Evolutionary conservation across 2,113 vertebrate species (phyloP).

Genomic region (Rhinopithecus roxellana): DNA sequence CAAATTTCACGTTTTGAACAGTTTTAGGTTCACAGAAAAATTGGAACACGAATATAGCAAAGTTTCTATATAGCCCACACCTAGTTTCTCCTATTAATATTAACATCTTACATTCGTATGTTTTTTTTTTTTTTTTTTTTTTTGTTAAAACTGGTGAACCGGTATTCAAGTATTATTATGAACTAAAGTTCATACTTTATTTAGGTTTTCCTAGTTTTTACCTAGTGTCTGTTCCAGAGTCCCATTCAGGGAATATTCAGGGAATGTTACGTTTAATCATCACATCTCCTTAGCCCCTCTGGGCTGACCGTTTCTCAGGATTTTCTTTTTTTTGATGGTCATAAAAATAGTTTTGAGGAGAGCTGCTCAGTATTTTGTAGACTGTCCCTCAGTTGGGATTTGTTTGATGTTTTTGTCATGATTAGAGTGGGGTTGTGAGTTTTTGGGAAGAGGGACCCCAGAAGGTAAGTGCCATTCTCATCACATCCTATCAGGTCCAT

Average conservation of each 20-base stretch:
- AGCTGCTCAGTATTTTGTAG: not conserved
- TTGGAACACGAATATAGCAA: not conserved
- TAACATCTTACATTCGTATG: not conserved
- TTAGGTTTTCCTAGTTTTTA: not conserved
- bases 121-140: too few species aligned
- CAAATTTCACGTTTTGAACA: not conserved
- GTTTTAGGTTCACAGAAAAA: not conserved
- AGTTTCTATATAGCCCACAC: not conserved
- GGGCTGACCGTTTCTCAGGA: not conserved
- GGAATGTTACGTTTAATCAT: not conserved
- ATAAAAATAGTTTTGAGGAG: not conserved
- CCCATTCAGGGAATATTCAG: not conserved
- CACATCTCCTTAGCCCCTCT: not conserved
- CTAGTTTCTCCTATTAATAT: not conserved
- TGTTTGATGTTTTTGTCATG: not conserved
- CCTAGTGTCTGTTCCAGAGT: not conserved
- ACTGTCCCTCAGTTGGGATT: not conserved
- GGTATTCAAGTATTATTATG: fast-evolving
- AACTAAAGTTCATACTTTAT: not conserved
- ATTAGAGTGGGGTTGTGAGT: too few species aligned
- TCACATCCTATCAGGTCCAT: fast-evolving
- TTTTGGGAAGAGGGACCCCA: not conserved
- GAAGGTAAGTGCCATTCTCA: not conserved
- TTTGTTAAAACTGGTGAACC: not conserved
- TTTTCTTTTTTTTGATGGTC: not conserved